A percentile compares a stretch with the other conserved stretches of the same genome.
Conservation (phyloP, 2,113 vertebrate species). For the Pithys albifrons region DNA sequence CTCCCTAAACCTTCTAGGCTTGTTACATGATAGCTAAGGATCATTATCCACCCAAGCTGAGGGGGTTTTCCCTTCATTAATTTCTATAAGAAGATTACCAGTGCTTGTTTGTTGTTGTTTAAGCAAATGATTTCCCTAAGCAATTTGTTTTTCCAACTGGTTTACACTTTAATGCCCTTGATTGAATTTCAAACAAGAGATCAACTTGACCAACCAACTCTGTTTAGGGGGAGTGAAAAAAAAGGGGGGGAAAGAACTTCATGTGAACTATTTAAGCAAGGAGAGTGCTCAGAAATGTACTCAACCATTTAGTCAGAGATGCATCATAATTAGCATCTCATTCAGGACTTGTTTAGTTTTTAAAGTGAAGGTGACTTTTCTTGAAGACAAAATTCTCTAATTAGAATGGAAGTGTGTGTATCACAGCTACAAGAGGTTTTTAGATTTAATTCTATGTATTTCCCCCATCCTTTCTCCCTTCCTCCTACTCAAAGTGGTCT, state of each 20-base stretch:
- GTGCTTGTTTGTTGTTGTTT: slow-evolving; percentile 97
- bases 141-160: slow-evolving; percentile 99
- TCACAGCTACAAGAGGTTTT: neutral
- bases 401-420: neutral
- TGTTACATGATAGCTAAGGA: slow-evolving; percentile 81
- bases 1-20: slow-evolving; percentile 89
- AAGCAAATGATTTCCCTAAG: slow-evolving; percentile 99
- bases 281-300: slow-evolving; percentile 14
- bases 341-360: slow-evolving; percentile 41
- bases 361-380: slow-evolving; percentile 64
- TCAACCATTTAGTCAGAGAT: slow-evolving; percentile 46
- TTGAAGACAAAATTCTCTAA: slow-evolving; percentile 18
- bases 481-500: neutral
- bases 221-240: slow-evolving; percentile 43
- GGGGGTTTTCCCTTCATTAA: slow-evolving; percentile 91
- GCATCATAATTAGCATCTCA: slow-evolving; percentile 40
- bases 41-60: slow-evolving; percentile 81
- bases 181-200: slow-evolving; percentile 95
- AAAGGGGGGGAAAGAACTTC: slow-evolving; percentile 21
- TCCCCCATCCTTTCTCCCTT: too few species aligned
- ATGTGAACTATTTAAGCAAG: slow-evolving; percentile 63
- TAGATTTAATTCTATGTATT: neutral
- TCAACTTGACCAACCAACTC: slow-evolving; percentile 88
- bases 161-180: slow-evolving; percentile 99
- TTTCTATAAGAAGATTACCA: slow-evolving; percentile 99